These are phyloP conservation scores for Andrena chrysosceles DNA, from an alignment of 2,888 invertebrate species.

Conservation along the genomic window DNA sequence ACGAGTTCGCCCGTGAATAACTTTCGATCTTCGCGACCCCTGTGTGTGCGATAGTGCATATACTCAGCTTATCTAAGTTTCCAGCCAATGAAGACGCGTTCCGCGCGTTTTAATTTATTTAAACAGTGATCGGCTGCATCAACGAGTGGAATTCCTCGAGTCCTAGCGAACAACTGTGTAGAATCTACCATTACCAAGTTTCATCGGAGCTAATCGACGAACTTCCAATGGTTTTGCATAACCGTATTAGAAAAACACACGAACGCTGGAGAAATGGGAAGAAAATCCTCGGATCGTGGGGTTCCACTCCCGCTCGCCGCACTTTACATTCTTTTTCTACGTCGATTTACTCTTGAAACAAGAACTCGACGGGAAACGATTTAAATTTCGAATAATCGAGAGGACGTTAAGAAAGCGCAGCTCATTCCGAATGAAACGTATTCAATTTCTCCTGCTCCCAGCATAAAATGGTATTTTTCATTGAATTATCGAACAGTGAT, in stretches of 20 bases:
- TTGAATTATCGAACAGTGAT: background rate
- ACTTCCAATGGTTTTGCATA: conserved; percentile 27
- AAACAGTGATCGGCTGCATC: background rate
- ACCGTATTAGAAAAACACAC: conserved; percentile 6
- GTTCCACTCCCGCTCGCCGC: background rate
- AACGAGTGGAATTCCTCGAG: background rate
- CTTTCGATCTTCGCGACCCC: conserved; percentile 24
- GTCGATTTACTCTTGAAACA: background rate
- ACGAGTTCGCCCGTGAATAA: conserved; percentile 48
- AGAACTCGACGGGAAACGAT: conserved; percentile 18
- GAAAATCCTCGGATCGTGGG: background rate
- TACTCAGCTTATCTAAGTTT: background rate
- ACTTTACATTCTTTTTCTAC: background rate
- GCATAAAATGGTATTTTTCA: background rate
- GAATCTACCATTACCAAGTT: background rate
- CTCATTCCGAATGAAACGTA: background rate
- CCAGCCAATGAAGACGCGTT: background rate
- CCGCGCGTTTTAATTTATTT: conserved; percentile 14
- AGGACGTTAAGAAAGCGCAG: background rate
- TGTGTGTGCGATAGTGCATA: background rate
- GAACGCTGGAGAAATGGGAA: background rate
- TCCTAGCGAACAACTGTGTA: background rate
- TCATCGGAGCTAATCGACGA: background rate
- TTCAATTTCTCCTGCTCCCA: background rate
- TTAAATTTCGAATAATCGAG: conserved; percentile 7